Percentiles rank a stretch among this genome's conserved stretches.
Conservation (phyloP, 2,888 invertebrate genomes). For the Subacronicta megacephala region DNA sequence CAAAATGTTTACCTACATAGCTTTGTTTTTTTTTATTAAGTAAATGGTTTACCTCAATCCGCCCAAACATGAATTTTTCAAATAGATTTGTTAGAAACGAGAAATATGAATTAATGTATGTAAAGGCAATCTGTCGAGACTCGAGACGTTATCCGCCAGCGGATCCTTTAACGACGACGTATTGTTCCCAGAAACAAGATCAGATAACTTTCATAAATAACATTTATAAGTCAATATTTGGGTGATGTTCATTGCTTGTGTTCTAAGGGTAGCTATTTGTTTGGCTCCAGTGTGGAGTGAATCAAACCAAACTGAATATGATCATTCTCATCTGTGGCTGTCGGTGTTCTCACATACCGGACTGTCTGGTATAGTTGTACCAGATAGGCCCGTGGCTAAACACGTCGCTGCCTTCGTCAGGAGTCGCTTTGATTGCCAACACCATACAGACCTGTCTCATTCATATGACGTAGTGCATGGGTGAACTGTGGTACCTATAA, state of each 20-base stretch:
- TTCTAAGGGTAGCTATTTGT: slow-evolving; percentile 31
- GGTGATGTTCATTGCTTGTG: slow-evolving; percentile 20
- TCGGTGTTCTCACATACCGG: too few relatives aligned
- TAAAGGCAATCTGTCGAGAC: background rate
- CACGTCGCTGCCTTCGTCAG: too few relatives aligned
- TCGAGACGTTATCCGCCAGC: background rate
- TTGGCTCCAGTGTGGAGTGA: slow-evolving; percentile 4
- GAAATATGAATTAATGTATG: background rate
- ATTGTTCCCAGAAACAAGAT: slow-evolving; percentile 19
- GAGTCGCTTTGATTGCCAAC: too few relatives aligned
- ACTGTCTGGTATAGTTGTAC: too few relatives aligned
- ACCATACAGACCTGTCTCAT: too few relatives aligned
- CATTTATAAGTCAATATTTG: slow-evolving; percentile 34
- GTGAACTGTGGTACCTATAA: too few relatives aligned
- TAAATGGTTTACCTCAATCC: background rate
- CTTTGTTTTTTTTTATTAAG: background rate
- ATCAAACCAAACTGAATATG: too few relatives aligned
- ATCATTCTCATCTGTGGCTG: too few relatives aligned
- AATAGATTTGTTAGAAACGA: slow-evolving; percentile 4
- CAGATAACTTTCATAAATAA: slow-evolving; percentile 19
- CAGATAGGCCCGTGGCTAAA: too few relatives aligned
- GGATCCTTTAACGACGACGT: slow-evolving; percentile 9
- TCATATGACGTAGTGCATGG: too few relatives aligned
- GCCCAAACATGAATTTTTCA: background rate
- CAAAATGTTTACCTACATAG: too few relatives aligned